A percentile compares a stretch with the other conserved stretches of the same genome.
Conservation (phyloP, 2,797 vertebrate genomes). For the Gadopsis marmoratus region DNA sequence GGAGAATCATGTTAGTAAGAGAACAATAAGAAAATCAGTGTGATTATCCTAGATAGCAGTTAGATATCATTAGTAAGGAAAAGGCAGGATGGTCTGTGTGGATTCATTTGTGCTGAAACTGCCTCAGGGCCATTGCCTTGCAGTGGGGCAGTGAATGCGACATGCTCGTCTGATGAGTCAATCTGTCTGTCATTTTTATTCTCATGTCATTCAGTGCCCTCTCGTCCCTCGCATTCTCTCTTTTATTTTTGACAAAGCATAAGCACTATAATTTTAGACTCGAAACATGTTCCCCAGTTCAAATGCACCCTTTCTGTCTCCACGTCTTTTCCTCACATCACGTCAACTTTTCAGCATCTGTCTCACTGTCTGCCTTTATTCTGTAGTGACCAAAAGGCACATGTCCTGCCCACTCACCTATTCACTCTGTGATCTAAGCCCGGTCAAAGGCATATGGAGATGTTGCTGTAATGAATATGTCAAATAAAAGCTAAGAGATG, state of each 20-base stretch:
- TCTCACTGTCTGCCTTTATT: slow-evolving; percentile 35
- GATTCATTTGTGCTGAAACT: slow-evolving; percentile 61
- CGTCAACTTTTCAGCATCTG: slow-evolving; percentile 25
- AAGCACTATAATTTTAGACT: slow-evolving; percentile 39
- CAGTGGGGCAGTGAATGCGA: slow-evolving; percentile 39
- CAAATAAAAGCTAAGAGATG: slow-evolving; percentile 18
- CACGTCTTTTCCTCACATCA: slow-evolving; percentile 22
- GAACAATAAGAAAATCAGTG: slow-evolving; percentile 70
- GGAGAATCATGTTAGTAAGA: slow-evolving; percentile 58
- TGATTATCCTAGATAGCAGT: slow-evolving; percentile 70
- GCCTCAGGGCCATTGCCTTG: slow-evolving; percentile 54
- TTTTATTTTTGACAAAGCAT: slow-evolving; percentile 16
- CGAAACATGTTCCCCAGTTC: slow-evolving; percentile 26
- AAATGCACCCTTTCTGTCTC: slow-evolving; percentile 32
- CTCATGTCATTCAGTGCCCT: slow-evolving; percentile 46
- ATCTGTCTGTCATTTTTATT: slow-evolving; percentile 62
- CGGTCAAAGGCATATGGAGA: background rate
- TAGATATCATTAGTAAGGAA: slow-evolving; percentile 69
- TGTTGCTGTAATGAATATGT: background rate
- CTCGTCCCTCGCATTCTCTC: slow-evolving; percentile 13
- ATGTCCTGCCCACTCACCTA: slow-evolving; percentile 16
- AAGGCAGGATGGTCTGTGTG: slow-evolving; percentile 47
- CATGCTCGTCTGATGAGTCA: slow-evolving; percentile 69
- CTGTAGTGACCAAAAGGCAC: slow-evolving; percentile 40
- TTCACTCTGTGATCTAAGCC: slow-evolving; percentile 9